Conservation (phyloP, 2,888 invertebrate genomes). For the Caradrina clavipalpis region DNA sequence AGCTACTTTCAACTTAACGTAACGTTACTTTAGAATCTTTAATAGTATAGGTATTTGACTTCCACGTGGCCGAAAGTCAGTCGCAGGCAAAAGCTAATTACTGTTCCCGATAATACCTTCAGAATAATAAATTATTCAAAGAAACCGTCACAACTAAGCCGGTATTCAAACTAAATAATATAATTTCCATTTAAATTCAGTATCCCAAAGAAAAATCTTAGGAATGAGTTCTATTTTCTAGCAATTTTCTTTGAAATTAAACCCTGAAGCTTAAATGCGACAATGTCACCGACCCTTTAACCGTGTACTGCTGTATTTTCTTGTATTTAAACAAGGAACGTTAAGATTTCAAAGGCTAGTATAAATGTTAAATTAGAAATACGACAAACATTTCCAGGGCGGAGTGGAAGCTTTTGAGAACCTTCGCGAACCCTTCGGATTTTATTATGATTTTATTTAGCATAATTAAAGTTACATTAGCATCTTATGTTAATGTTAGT, state of each 20-base stretch:
- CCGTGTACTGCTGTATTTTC: slow-evolving; percentile 48
- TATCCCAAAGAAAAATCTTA: slow-evolving; percentile 33
- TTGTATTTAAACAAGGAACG: slow-evolving; percentile 48
- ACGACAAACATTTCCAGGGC: slow-evolving; percentile 41
- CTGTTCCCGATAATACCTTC: background rate
- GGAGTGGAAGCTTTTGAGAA: slow-evolving; percentile 34
- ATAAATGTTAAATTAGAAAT: slow-evolving; percentile 52
- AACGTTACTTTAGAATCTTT: too few species aligned
- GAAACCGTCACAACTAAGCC: background rate
- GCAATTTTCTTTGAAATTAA: slow-evolving; percentile 53
- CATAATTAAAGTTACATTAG: slow-evolving; percentile 35
- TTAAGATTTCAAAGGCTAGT: slow-evolving; percentile 51
- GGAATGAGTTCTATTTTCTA: slow-evolving; percentile 34
- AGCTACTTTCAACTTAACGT: too few species aligned
- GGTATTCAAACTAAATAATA: slow-evolving; percentile 17
- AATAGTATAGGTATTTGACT: too few species aligned
- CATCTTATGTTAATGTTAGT: slow-evolving; percentile 6
- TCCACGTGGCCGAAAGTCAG: too few species aligned
- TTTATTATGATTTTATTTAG: slow-evolving; percentile 48
- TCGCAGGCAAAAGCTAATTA: too few species aligned
- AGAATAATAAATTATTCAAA: background rate
- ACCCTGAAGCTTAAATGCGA: slow-evolving; percentile 38
- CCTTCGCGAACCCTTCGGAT: slow-evolving; percentile 25
- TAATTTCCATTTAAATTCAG: slow-evolving; percentile 30
- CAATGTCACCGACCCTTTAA: slow-evolving; percentile 48